phyloP scores from a whole-genome alignment of 30 jellyfish, hydroid and myxozoan genomes.

The Aurelia aurita region DNA sequence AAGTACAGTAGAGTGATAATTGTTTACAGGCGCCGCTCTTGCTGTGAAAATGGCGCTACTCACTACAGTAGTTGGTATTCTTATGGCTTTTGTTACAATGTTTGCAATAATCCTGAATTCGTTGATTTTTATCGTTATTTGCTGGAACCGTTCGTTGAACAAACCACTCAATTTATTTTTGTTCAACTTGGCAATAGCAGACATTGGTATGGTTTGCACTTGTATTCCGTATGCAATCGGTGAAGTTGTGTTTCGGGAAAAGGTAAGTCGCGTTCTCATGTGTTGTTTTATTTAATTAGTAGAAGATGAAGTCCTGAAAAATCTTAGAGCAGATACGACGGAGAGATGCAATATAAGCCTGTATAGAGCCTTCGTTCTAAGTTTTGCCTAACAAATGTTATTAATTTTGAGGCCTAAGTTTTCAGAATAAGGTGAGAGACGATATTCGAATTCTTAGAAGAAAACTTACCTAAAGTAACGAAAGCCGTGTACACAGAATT shows the following conservation, averaged over 20 bases:
- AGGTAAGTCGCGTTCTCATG: slow-evolving; percentile 45
- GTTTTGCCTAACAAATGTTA: too few species aligned
- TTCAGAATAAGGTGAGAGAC: too few species aligned
- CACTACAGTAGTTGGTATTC: slow-evolving; percentile 29
- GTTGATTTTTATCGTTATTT: slow-evolving; percentile 52
- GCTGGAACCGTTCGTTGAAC: slow-evolving; percentile 60
- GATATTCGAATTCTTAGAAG: too few species aligned
- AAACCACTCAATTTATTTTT: slow-evolving; percentile 76
- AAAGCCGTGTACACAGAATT: too few species aligned
- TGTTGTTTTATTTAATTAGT: too few species aligned
- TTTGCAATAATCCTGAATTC: slow-evolving; percentile 57
- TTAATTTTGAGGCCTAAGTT: too few species aligned
- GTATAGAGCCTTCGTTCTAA: too few species aligned
- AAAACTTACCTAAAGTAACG: too few species aligned
- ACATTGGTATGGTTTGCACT: slow-evolving; percentile 73
- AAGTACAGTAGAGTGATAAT: background rate
- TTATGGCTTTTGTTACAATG: slow-evolving; percentile 80
- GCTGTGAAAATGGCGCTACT: background rate
- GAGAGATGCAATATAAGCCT: too few species aligned
- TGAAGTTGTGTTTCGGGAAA: slow-evolving; percentile 17
- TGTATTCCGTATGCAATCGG: slow-evolving; percentile 81
- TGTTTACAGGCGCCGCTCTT: background rate
- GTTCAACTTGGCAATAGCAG: slow-evolving; percentile 79
- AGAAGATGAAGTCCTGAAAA: too few species aligned
- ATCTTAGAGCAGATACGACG: too few species aligned